Conservation (phyloP, 1,140 invertebrate genomes). For the Mya arenaria region DNA sequence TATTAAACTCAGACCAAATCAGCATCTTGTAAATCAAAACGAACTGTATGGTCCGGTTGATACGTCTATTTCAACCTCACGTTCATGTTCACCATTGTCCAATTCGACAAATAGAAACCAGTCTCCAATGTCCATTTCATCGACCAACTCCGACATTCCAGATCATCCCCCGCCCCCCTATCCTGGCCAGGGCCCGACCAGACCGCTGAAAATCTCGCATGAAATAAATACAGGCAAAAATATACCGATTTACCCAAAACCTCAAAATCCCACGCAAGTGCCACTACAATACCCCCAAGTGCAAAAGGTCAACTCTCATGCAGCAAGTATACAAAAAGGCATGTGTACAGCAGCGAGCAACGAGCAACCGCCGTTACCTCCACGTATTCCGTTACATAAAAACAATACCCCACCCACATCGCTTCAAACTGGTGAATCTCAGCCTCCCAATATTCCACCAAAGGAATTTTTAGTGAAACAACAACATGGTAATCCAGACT, state of each 20-base stretch:
- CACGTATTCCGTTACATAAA: slow-evolving; percentile 68
- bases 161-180: slow-evolving; percentile 79
- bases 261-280: slow-evolving; percentile 51
- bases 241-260: slow-evolving; percentile 55
- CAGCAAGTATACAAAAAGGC: slow-evolving; percentile 29
- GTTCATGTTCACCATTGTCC: slow-evolving; percentile 77
- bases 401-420: slow-evolving; percentile 75
- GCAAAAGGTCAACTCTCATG: slow-evolving; percentile 44
- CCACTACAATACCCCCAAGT: slow-evolving; percentile 24
- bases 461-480: not conserved
- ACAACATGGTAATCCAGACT: not conserved
- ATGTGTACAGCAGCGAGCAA: slow-evolving; percentile 24
- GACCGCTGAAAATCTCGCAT: slow-evolving; percentile 42
- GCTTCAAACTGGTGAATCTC: slow-evolving; percentile 57
- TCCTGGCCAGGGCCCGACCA: slow-evolving; percentile 65
- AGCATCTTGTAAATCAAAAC: slow-evolving; percentile 1
- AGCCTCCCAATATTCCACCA: slow-evolving; percentile 31
- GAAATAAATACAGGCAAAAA: slow-evolving; percentile 2
- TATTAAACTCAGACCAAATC: not conserved
- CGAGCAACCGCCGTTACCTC: slow-evolving; percentile 71
- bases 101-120: slow-evolving; percentile 74
- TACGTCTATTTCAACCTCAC: slow-evolving; percentile 71
- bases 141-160: slow-evolving; percentile 78
- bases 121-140: slow-evolving; percentile 77
- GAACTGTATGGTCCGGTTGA: slow-evolving; percentile 46